Percentiles rank a stretch among this genome's conserved stretches.
Evolutionary conservation across 1,140 invertebrate genomes (phyloP).

Genomic region (Drosophila lacteicornis): DNA sequence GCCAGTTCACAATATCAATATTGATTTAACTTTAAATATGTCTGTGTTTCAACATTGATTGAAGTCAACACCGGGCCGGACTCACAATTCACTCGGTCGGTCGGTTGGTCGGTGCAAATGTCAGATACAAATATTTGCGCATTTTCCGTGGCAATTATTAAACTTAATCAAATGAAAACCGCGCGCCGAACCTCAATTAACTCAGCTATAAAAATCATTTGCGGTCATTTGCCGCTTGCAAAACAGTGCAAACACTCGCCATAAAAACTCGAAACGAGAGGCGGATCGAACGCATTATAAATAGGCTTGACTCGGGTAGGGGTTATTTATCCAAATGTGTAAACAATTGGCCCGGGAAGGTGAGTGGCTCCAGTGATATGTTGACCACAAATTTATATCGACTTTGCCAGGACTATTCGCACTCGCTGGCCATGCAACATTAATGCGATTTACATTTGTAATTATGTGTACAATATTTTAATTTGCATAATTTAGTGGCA

Average conservation of each 20-base stretch:
- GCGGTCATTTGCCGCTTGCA: constrained; percentile 58
- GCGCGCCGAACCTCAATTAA: constrained; percentile 72
- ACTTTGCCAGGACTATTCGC: constrained; percentile 59
- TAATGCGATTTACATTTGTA: constrained; percentile 81
- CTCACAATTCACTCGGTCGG: constrained; percentile 5
- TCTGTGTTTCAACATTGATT: constrained; percentile 31
- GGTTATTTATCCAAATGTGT: constrained; percentile 27
- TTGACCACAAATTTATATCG: constrained; percentile 74
- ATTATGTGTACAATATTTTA: constrained; percentile 81
- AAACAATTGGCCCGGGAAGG: constrained; percentile 43
- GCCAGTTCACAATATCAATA: constrained; percentile 14
- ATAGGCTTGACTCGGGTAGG: neutral
- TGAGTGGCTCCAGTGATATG: constrained; percentile 56
- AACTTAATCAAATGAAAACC: constrained; percentile 80
- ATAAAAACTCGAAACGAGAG: constrained; percentile 14
- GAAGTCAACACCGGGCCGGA: constrained; percentile 28
- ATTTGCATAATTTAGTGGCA: constrained; percentile 77
- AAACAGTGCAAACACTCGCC: constrained; percentile 8
- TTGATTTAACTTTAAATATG: constrained; percentile 47
- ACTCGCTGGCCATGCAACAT: constrained; percentile 59
- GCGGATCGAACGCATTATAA: constrained; percentile 51
- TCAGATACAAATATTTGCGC: constrained; percentile 60
- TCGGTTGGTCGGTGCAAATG: constrained; percentile 7
- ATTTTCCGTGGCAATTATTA: constrained; percentile 69
- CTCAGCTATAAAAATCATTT: constrained; percentile 76